Evolutionary conservation across 2,797 vertebrate genomes (phyloP).

Genomic region (Tenualosa thibaudeaui): DNA sequence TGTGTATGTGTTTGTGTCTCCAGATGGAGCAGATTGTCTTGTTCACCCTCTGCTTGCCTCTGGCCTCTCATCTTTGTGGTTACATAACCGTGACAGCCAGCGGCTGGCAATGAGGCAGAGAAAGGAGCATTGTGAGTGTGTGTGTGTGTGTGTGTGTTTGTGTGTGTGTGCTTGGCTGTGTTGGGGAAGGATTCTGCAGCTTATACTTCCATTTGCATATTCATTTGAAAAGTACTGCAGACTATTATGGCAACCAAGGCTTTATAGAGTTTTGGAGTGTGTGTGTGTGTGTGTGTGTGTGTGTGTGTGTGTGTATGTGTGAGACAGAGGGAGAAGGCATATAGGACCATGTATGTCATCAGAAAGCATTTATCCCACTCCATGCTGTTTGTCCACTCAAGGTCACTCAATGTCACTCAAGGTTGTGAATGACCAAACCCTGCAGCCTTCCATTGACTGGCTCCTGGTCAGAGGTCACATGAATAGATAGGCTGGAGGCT

Average conservation of each 20-base stretch:
- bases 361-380: not conserved
- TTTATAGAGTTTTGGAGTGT: not conserved
- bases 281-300: not conserved
- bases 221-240: constrained; percentile 9
- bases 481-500: not conserved
- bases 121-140: constrained; percentile 2
- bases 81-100: constrained; percentile 20
- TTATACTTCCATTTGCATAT: constrained; percentile 11
- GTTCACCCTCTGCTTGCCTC: constrained; percentile 7
- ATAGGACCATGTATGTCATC: not conserved
- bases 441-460: not conserved
- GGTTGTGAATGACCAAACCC: not conserved
- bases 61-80: constrained; percentile 4
- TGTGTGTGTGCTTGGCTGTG: not conserved
- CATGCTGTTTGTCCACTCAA: not conserved
- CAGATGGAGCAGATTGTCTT: constrained; percentile 22
- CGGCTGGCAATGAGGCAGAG: constrained; percentile 18
- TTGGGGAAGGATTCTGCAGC: not conserved
- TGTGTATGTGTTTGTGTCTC: constrained; percentile 1
- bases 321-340: not conserved
- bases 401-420: not conserved
- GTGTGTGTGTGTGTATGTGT: not conserved
- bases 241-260: not conserved
- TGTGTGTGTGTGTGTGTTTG: constrained; percentile 10
- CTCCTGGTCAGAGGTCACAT: not conserved